A percentile compares a stretch with the other conserved stretches of the same genome.
phyloP scores from a whole-genome alignment of 2,113 vertebrate species.

The Oryzias melastigma region DNA sequence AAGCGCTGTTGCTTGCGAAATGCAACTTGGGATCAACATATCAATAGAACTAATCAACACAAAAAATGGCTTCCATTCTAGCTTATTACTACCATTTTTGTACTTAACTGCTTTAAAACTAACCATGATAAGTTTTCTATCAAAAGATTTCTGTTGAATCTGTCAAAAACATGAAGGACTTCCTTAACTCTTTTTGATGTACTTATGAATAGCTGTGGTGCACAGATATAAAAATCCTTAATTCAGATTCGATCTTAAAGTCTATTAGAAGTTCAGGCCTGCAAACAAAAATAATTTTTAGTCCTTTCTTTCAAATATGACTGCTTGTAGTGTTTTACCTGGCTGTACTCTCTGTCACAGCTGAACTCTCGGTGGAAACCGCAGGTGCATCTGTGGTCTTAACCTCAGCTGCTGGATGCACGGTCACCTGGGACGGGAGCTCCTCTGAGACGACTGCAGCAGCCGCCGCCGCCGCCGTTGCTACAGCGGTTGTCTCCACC shows the following conservation, averaged over 20 bases:
- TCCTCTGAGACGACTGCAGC: slow-evolving; percentile 64
- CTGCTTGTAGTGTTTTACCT: slow-evolving; percentile 59
- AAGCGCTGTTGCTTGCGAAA: no score
- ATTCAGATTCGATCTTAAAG: no score
- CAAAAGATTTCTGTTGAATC: no score
- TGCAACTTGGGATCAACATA: no score
- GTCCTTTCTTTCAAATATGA: neutral
- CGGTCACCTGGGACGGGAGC: slow-evolving; percentile 52
- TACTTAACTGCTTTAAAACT: neutral
- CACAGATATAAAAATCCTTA: no score
- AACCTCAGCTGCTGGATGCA: slow-evolving; percentile 62
- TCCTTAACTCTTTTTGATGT: no score
- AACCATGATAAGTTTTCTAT: neutral
- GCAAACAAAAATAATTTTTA: neutral
- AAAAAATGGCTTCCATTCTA: slow-evolving; percentile 4
- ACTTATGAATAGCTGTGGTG: no score
- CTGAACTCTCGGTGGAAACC: slow-evolving; percentile 56
- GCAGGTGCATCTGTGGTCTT: slow-evolving; percentile 59
- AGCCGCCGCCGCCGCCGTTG: slow-evolving; percentile 44
- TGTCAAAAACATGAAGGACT: no score
- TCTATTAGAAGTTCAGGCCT: no score
- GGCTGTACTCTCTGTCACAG: slow-evolving; percentile 52
- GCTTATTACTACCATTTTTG: neutral
- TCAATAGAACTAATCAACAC: neutral
- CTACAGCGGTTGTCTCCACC: slow-evolving; percentile 40